phyloP scores from a whole-genome alignment of 2,888 invertebrate genomes.

The Sturmia bella region DNA sequence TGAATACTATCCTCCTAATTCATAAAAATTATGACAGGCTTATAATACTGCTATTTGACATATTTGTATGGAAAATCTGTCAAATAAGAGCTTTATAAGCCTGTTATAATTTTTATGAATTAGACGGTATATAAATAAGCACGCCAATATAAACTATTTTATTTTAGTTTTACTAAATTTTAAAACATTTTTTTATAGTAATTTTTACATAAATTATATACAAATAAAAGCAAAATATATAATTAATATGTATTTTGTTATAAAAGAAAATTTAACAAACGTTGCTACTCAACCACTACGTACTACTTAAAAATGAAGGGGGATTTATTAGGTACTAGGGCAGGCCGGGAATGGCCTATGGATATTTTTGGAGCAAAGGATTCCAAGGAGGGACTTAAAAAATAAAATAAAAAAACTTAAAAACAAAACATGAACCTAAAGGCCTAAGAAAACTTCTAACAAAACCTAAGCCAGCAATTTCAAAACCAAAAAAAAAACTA shows the following conservation, averaged over 20 bases:
- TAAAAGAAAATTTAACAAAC: not conserved
- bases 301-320: constrained; percentile 83
- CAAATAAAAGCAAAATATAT: constrained; percentile 11
- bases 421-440: constrained; percentile 55
- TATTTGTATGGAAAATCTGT: too few relatives aligned
- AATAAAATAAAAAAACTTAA: constrained; percentile 42
- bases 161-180: constrained; percentile 18
- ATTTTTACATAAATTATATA: constrained; percentile 75
- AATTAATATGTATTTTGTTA: constrained; percentile 13
- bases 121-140: too few relatives aligned
- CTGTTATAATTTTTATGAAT: too few relatives aligned
- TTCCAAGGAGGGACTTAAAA: constrained; percentile 53
- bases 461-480: constrained; percentile 34
- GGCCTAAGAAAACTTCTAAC: constrained; percentile 70
- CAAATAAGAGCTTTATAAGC: too few relatives aligned
- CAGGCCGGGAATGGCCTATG: constrained; percentile 85
- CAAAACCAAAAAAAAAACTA: constrained; percentile 31
- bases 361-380: constrained; percentile 78
- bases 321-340: constrained; percentile 82
- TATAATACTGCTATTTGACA: too few relatives aligned
- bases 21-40: too few relatives aligned
- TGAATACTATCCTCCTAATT: too few relatives aligned
- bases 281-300: constrained; percentile 60
- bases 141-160: not conserved
- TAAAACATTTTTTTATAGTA: constrained; percentile 58